Conservation (phyloP, 23 tunicate genomes). For the Phallusia fumigata region DNA sequence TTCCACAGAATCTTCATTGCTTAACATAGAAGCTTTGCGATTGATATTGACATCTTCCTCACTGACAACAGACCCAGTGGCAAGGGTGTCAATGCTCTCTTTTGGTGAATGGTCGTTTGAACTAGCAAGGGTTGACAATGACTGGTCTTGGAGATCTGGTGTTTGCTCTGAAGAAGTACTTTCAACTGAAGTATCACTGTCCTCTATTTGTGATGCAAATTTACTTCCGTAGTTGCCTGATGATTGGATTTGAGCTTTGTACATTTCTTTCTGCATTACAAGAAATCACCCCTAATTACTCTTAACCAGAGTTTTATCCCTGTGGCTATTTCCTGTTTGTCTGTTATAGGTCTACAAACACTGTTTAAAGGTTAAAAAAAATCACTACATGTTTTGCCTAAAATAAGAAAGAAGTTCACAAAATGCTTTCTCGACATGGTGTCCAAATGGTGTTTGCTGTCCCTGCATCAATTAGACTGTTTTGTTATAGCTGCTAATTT, state of each 20-base stretch:
- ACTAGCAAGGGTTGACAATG: background rate
- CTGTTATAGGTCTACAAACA: too few species aligned
- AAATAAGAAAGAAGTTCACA: too few species aligned
- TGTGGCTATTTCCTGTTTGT: too few species aligned
- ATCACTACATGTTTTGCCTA: too few species aligned
- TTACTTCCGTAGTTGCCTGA: background rate
- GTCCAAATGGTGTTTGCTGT: too few species aligned
- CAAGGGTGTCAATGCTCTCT: background rate
- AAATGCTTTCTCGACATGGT: too few species aligned
- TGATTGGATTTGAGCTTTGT: background rate
- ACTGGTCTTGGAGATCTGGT: background rate
- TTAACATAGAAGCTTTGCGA: background rate
- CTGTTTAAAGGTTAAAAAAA: too few species aligned
- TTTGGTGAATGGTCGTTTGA: background rate
- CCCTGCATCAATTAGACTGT: too few species aligned
- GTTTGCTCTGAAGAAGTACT: background rate
- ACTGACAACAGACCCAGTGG: background rate
- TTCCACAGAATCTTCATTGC: background rate
- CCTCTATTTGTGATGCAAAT: background rate
- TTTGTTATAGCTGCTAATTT: too few species aligned
- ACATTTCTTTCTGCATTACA: background rate
- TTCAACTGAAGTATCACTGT: background rate
- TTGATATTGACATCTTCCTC: background rate
- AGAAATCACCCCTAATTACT: too few species aligned
- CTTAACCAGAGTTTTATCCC: too few species aligned